These are phyloP conservation scores for Hippocampus barbouri DNA, from an alignment of 2,113 vertebrate species.

Conservation along the genomic window DNA sequence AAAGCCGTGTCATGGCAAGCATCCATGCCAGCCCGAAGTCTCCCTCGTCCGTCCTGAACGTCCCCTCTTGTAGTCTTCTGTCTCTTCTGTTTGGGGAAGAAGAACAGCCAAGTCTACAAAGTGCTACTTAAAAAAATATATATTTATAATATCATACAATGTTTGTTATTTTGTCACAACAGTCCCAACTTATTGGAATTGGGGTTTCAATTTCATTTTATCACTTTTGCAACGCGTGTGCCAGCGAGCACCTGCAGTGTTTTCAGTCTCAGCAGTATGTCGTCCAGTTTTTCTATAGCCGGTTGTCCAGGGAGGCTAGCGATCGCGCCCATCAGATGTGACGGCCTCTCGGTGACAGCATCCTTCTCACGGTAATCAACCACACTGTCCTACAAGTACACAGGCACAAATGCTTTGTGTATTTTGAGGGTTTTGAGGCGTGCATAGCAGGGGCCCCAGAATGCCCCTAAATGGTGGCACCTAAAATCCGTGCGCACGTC, in stretches of 20 bases:
- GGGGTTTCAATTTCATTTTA: no score
- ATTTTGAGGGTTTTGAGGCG: not conserved
- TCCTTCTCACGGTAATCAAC: constrained; percentile 54
- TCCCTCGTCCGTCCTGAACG: not conserved
- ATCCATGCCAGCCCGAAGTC: not conserved
- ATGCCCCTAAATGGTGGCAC: no score
- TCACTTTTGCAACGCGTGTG: not conserved
- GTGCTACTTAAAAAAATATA: not conserved
- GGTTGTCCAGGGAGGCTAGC: constrained; percentile 41
- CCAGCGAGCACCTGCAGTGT: constrained; percentile 34
- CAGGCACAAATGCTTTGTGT: not conserved
- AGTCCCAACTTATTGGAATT: no score
- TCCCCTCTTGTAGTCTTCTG: constrained; percentile 7
- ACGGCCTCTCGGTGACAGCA: not conserved
- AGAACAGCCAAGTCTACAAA: not conserved
- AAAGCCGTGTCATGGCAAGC: not conserved
- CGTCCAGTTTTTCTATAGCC: constrained; percentile 38
- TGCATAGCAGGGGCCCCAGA: no score
- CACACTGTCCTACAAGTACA: constrained; percentile 66
- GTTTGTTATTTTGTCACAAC: no score
- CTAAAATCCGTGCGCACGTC: no score
- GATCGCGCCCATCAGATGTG: not conserved
- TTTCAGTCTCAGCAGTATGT: constrained; percentile 41
- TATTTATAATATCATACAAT: no score
- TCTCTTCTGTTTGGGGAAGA: constrained; percentile 10